Evolutionary conservation across 2,797 vertebrate genomes (phyloP), one percentile per base, ranked within the genome.

Genomic region (Fistularia tabacaria): DNA sequence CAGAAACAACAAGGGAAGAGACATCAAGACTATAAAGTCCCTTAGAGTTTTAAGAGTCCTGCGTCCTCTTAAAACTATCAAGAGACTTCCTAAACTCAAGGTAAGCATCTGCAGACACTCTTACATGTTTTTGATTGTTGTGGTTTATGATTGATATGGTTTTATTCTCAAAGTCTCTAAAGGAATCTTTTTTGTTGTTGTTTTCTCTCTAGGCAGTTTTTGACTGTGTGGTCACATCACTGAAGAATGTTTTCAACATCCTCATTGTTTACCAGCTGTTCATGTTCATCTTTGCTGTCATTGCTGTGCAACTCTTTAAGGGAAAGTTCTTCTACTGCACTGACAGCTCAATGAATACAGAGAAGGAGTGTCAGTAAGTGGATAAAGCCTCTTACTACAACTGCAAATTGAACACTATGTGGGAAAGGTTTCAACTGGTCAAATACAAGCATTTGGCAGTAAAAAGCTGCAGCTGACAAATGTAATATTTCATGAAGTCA

Each of bases 211-310:
- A 98, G 96, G 97, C 96, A 0, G 97, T 99, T 69, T 99, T 99
- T 7, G 96, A 99, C 86, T 99, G 96, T 0, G 97, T 98, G n/a
- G 97, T 99, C 80, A 98, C 94, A 1, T 99, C 97, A 25, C 88
- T 98, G 81, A 99, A 99, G 90, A 99, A 99, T 0, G 96, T 98
- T 81, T 94, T 98, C 88, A 99, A 99, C 90, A 99, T 99, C 73
- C 94, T 99, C 71, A 98, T 99, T 6, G 97, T 99, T 71, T 99
- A 99, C 89, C 96, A 98, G 87, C 97, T 99, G 87, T 98, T 99
- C 88, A 99, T 99, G 96, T 99, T 99, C 88, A 99, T 99, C 86
- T 99, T 98, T 10, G 97, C 96, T 1, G 97, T 99, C 82, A 98
- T 99, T 6, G 97, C 96, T 0, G 96, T 98, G 50, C 96, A 99